Percentiles rank a stretch among this genome's conserved stretches.
Conservation (phyloP, 2,888 invertebrate genomes). For the Nomada fabriciana region DNA sequence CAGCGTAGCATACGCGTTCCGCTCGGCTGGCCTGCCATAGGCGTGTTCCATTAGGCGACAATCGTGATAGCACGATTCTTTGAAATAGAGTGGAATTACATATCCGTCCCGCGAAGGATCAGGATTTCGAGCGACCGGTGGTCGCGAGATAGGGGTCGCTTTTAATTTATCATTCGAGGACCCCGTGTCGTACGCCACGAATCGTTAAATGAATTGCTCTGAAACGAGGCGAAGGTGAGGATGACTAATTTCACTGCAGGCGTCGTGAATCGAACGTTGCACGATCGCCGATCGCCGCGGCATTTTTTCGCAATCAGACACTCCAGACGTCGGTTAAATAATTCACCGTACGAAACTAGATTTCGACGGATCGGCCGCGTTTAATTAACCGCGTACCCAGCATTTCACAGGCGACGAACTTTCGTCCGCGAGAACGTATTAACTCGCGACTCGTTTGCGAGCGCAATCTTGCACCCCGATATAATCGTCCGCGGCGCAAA, state of each 20-base stretch:
- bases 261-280: not conserved
- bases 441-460: conserved; percentile 20
- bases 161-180: too few relatives aligned
- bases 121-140: too few relatives aligned
- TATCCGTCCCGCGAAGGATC: too few relatives aligned
- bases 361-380: conserved; percentile 1
- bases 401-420: not conserved
- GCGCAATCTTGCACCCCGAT: conserved; percentile 41
- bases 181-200: too few relatives aligned
- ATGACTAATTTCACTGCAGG: not conserved
- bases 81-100: not conserved
- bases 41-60: not conserved
- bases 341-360: not conserved
- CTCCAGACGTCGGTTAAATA: not conserved
- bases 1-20: not conserved
- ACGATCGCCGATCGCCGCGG: conserved; percentile 4
- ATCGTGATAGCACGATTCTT: not conserved
- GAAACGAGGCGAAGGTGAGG: not conserved
- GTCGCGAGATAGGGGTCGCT: too few relatives aligned
- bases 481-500: conserved; percentile 30
- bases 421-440: not conserved
- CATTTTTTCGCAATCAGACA: conserved; percentile 20
- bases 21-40: not conserved
- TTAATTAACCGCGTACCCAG: conserved; percentile 15
- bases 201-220: too few relatives aligned